These are phyloP conservation scores for Aleiodes testaceus DNA, from an alignment of 2,888 invertebrate genomes.

Conservation along the genomic window DNA sequence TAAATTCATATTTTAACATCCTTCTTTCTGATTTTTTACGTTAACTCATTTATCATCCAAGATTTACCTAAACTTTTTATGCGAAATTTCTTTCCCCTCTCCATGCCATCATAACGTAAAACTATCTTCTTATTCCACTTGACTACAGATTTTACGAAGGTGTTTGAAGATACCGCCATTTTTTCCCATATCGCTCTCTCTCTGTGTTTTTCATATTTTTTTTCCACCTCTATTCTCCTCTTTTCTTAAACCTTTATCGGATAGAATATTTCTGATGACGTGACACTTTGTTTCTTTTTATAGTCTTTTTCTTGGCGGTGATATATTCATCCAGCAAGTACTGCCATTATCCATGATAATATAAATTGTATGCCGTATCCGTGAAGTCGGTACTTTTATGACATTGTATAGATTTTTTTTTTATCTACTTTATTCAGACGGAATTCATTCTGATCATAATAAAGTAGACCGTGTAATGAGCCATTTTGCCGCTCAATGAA, in stretches of 20 bases:
- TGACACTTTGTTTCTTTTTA: neutral
- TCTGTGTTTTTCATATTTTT: constrained; percentile 5
- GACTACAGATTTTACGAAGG: no score
- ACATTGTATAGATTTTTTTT: neutral
- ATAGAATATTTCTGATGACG: neutral
- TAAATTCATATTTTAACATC: no score
- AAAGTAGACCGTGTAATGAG: no score
- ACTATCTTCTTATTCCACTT: no score
- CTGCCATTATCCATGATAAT: neutral
- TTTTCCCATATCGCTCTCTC: neutral
- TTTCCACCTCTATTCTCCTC: neutral
- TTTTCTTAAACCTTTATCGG: neutral
- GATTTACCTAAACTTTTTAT: no score
- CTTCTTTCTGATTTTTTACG: no score
- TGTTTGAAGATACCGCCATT: no score
- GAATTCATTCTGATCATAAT: neutral
- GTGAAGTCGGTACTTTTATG: neutral
- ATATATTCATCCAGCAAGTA: constrained; percentile 6
- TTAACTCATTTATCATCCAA: no score
- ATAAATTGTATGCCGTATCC: constrained; percentile 1
- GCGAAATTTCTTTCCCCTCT: no score
- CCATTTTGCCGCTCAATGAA: no score
- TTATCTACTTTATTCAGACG: neutral
- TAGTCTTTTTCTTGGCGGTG: neutral
- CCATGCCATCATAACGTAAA: no score